Percentiles rank a stretch among this genome's conserved stretches.
Evolutionary conservation across 2,797 vertebrate species (phyloP).

Genomic region (Vireo griseus): DNA sequence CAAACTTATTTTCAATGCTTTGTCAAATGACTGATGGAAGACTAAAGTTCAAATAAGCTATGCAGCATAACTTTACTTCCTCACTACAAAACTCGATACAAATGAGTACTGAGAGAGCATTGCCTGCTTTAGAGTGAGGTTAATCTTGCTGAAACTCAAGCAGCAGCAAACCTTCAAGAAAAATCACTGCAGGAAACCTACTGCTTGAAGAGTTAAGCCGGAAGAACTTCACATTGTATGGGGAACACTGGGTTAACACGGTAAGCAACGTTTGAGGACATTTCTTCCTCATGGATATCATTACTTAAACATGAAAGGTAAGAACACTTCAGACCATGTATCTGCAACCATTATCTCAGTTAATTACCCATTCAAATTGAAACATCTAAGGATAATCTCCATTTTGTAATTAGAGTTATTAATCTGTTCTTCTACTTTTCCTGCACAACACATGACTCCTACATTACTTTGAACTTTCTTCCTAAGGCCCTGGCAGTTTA

Average conservation of each 20-base stretch:
- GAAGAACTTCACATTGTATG: not conserved
- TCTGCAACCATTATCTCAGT: slow-evolving; percentile 10
- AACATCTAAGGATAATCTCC: not conserved
- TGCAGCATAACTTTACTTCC: not conserved
- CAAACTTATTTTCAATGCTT: not conserved
- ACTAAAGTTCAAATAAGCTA: not conserved
- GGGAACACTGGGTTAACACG: not conserved
- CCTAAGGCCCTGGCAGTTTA: not conserved
- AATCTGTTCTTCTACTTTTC: not conserved
- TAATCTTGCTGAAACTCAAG: not conserved
- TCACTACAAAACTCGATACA: not conserved
- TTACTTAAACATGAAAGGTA: not conserved
- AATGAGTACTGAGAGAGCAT: not conserved
- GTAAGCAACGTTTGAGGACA: not conserved
- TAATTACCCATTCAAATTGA: not conserved
- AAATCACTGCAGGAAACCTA: not conserved
- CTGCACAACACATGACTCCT: not conserved
- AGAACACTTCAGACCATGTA: not conserved
- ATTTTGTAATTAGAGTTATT: not conserved
- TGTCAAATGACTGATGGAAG: not conserved
- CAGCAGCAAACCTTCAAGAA: not conserved
- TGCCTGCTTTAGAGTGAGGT: not conserved
- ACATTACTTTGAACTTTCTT: not conserved
- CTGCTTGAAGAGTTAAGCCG: not conserved
- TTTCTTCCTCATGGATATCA: not conserved